Base-by-base conservation (phyloP, 2,113 vertebrate genomes). In the Electrona antarctica region DNA sequence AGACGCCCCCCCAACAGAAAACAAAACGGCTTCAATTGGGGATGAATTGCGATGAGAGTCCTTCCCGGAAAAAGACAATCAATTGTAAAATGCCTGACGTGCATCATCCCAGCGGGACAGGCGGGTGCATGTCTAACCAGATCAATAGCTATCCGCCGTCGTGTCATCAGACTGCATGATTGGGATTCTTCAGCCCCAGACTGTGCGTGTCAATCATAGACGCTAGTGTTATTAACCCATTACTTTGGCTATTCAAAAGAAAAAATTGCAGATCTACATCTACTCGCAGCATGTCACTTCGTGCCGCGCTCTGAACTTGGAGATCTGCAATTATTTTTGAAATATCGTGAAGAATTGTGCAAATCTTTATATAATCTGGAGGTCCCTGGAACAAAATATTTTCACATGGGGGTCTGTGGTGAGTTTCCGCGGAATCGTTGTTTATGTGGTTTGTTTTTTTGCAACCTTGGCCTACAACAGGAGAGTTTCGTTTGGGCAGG, bases 141-240 rank as follows among this genome's bases (percentile, higher is more conserved):
- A 89, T 90, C 87, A 61, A 90, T 90, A 77, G 66, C 11, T 46
- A 77, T 74, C 80, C 60, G 3, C 63, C 65, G 47, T 64, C 81
- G 81, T 80, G 86, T 91, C 78, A 75, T 83, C 72, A 79, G 76
- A 72, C 58, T 61, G 77, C 70, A 62, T 82, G 82, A 87, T 82
- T 82, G 81, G 69, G 82, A 85, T 84, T 85, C 82, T 82, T 70
- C 10, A 76, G 60, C 71, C 68, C 45, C 41, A 56, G 64, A 72
- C 68, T 13, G 1, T 1, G 9, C 48, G 68, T 41, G 50, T 62
- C 68, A 75, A 71, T 77, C 51, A 71, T 33, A 11, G 50, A 29
- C 29, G 65, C 48, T 83, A 63, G 73, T 72, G 70, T 67, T 56
- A 29, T 21, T 21, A 21, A 21, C 21, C 21, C 21, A 21, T 21